Evolutionary conservation across 2,113 vertebrate genomes (phyloP).

Genomic region (Heterotis niloticus): DNA sequence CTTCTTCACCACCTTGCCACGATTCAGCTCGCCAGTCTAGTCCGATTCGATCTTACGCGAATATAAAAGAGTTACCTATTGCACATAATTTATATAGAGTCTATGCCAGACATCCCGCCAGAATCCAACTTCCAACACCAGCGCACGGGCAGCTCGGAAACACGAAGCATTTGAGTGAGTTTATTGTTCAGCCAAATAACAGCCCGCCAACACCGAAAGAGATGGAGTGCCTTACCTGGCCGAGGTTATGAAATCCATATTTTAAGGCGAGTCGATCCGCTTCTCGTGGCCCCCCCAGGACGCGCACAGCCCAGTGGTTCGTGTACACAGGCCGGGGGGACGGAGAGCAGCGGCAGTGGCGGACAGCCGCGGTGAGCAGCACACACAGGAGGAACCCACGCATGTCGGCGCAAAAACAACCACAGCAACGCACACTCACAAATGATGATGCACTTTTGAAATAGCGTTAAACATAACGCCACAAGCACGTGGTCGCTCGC

Average conservation of each 20-base stretch:
- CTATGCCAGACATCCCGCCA: no score
- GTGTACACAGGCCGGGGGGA: slow-evolving; percentile 65
- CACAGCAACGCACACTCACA: slow-evolving; percentile 3
- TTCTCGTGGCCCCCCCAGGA: slow-evolving; percentile 65
- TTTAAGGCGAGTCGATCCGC: slow-evolving; percentile 72
- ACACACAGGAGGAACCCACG: slow-evolving; percentile 34
- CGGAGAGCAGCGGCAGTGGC: slow-evolving; percentile 33
- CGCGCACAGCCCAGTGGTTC: slow-evolving; percentile 84
- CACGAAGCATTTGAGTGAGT: not conserved
- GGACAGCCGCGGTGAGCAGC: slow-evolving; percentile 22
- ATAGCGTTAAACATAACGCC: slow-evolving; percentile 14
- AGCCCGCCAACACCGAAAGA: not conserved
- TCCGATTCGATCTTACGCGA: no score
- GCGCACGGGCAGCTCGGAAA: no score
- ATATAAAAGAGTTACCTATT: no score
- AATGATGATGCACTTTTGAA: slow-evolving; percentile 20
- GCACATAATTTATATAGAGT: no score
- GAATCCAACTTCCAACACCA: not conserved
- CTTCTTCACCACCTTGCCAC: no score
- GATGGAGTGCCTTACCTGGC: slow-evolving; percentile 70
- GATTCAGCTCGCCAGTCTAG: no score
- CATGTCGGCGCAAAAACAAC: slow-evolving; percentile 48
- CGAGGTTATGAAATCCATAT: slow-evolving; percentile 81
- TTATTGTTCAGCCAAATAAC: no score
- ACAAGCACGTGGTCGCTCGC: not conserved